phyloP scores from a whole-genome alignment of 2,113 vertebrate genomes.

The Dipodomys spectabilis region DNA sequence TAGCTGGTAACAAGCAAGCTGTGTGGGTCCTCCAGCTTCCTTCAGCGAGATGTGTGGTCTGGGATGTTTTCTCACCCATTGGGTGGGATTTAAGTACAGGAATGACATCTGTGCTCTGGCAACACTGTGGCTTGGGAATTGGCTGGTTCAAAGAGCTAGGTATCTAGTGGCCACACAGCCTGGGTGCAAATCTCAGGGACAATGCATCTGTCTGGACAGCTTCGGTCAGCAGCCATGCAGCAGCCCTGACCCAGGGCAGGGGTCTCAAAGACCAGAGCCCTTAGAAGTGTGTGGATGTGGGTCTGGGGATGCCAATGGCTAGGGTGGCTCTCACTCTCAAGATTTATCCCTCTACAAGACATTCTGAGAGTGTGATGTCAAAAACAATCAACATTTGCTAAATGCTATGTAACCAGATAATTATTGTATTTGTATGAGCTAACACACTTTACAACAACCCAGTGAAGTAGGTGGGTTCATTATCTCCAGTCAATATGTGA shows the following conservation, averaged over 20 bases:
- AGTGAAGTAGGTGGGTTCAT: background rate
- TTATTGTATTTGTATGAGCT: background rate
- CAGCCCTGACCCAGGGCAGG: no score
- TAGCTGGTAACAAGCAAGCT: background rate
- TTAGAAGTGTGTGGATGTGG: background rate
- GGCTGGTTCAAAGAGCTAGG: background rate
- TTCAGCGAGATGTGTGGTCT: background rate
- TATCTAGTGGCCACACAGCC: background rate
- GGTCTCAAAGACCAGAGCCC: background rate
- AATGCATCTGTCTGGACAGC: background rate
- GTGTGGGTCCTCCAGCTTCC: background rate
- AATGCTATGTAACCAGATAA: background rate
- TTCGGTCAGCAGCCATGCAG: accelerated
- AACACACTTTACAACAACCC: background rate
- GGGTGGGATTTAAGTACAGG: accelerated
- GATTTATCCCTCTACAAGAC: background rate
- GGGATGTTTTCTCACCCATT: background rate
- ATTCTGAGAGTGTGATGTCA: background rate
- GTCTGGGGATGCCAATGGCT: background rate
- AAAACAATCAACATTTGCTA: background rate
- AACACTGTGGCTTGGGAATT: background rate
- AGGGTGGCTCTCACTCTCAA: background rate
- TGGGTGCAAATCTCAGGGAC: background rate
- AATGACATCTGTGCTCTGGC: accelerated
- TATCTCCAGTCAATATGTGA: background rate